Base-by-base conservation (phyloP, 2,888 invertebrate genomes). In the Parnassius apollo region DNA sequence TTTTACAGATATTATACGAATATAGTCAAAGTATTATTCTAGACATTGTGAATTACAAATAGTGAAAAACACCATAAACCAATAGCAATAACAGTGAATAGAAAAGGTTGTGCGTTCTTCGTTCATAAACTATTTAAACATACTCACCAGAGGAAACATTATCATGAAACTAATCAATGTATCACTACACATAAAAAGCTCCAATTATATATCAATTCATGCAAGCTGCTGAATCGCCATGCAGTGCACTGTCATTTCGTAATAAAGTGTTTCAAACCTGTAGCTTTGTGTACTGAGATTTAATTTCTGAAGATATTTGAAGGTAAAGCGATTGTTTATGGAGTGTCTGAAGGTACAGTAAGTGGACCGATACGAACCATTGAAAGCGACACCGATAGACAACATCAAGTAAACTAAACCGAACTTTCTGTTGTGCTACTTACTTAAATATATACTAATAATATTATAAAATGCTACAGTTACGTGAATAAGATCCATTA, bases 311-410 rank as follows among this genome's bases (percentile, higher is more conserved):
- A 66, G 62, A 66, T 74, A 75, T 76, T 68, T 72, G 67, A 75
- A 75, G 73, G 74, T 72, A 78, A 82, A 81, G 83, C 82, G 81
- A 83, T 84, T 71, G 77, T 77, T 49, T 49, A 78, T 78, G 75
- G 75, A 78, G 67, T 90, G 85, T 83, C 79, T 77, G 75, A 76
- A 77, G 73, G 79, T 78, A 83, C 71, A 81, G 87, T 87, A 84
- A 78, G 82, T 82, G 85, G 83, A 89, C 87, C 89, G 76, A 84
- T 86, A 85, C 85, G 85, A 88, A 88, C 88, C 88, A 88, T 84
- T 84, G 83, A 88, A 91, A 91, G 91, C 91, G 83, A 91, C 91
- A 91, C 85, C 88, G 88, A 91, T 77, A 76, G 81, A 91, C 91
- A 91, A 91, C 91, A 91, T 87, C 88, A 79, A 91, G 71, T 74